Base-by-base conservation (phyloP, 2,113 vertebrate genomes). In the Hippocampus zosterae region DNA sequence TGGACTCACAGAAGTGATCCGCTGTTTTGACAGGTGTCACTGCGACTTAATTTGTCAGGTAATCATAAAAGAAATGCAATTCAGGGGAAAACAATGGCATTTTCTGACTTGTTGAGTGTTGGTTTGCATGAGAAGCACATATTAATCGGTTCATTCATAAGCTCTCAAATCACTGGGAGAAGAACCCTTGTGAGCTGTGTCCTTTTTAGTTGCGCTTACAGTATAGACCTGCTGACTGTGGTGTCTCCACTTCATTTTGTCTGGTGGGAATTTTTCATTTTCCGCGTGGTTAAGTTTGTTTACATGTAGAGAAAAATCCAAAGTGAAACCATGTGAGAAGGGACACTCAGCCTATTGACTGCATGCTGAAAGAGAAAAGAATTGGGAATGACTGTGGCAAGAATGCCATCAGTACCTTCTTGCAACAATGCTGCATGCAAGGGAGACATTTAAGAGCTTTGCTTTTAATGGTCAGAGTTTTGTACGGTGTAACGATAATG, bases 1-100 rank as follows among this genome's bases (percentile, higher is more conserved):
- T 79, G 78, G 75, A 82, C 82, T 88, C 85, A 84, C 77, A 73
- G 74, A 79, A 82, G 85, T 72, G 77, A 80, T 79, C 73, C 70
- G 84, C 80, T 90, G 87, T 89, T 89, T 88, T 90, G 88, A 92
- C 91, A 92, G 87, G 85, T 91, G 90, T 91, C 90, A 82, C 72
- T 72, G 78, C 77, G 73, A 81, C 81, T 88, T 88, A 84, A 90
- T 91, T 87, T 87, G 86, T 87, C 81, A 86, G 83, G 84, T 84
- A 88, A 87, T 92, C 88, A 86, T 69, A 41, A 70, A 84, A 82
- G 82, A 88, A 84, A 86, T 85, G 61, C 79, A 83, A 74, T 70
- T 72, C 79, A 57, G 71, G 65, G 59, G 81, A 70, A 65, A 65
- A 65, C 71, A 85, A 74, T 84, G 81, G 33, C 1, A 29, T 57